These are phyloP conservation scores for Drosophila formosana DNA, from an alignment of 2,888 invertebrate species.

Conservation along the genomic window DNA sequence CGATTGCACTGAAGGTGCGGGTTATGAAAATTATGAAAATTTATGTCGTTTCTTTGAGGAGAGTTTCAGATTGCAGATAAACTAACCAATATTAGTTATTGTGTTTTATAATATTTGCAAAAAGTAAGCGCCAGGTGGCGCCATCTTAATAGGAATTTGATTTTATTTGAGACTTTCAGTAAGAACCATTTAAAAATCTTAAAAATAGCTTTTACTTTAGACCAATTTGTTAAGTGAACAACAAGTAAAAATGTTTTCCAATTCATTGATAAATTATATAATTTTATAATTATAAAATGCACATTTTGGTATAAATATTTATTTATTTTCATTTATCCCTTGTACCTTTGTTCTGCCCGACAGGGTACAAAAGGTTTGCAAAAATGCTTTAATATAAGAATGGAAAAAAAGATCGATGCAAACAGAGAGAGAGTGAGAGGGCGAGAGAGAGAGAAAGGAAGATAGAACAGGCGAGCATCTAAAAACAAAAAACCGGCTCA, in stretches of 20 bases:
- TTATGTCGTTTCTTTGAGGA: background rate
- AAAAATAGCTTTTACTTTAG: background rate
- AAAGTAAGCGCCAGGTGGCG: background rate
- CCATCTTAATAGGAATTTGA: background rate
- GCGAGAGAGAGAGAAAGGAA: background rate
- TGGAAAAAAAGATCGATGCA: background rate
- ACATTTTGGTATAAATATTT: background rate
- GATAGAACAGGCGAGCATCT: background rate
- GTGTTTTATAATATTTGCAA: background rate
- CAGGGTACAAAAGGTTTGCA: background rate
- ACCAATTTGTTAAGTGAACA: too few relatives aligned
- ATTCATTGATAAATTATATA: background rate
- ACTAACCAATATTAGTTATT: background rate
- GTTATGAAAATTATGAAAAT: background rate
- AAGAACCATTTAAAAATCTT: too few relatives aligned
- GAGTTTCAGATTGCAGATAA: background rate
- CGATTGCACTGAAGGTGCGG: background rate
- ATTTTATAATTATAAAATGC: constrained; percentile 1
- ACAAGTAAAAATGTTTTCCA: too few relatives aligned
- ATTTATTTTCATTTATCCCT: background rate
- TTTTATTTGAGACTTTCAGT: too few relatives aligned
- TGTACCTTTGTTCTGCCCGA: background rate
- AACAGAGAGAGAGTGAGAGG: background rate
- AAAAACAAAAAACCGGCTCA: constrained; percentile 66
- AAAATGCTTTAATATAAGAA: background rate